Conservation (phyloP, 2,113 vertebrate genomes). For the Tetraodon nigroviridis region DNA sequence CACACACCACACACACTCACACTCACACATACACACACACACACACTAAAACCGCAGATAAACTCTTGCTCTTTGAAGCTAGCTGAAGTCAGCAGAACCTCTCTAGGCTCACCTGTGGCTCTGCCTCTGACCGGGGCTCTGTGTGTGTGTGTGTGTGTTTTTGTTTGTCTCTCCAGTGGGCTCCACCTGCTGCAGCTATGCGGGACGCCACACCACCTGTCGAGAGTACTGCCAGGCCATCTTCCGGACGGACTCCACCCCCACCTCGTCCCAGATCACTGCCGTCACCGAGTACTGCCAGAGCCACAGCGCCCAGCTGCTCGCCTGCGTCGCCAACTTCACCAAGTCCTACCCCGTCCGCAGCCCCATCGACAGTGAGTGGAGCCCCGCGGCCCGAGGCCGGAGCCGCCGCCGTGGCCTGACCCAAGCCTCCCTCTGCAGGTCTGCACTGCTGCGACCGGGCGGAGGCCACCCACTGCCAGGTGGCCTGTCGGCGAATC, state of each 20-base stretch:
- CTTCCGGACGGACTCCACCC: slow-evolving; percentile 96
- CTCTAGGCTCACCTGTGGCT: too few species aligned
- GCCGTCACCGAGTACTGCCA: slow-evolving; percentile 93
- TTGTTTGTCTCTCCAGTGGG: slow-evolving; percentile 80
- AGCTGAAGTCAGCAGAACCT: too few species aligned
- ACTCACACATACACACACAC: not conserved
- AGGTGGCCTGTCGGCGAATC: slow-evolving; percentile 87
- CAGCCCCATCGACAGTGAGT: slow-evolving; percentile 96
- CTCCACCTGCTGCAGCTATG: slow-evolving; percentile 92
- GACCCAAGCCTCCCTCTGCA: slow-evolving; percentile 40
- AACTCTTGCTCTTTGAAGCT: too few species aligned
- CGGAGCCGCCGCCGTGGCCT: not conserved
- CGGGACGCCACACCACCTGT: slow-evolving; percentile 94
- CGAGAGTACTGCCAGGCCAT: slow-evolving; percentile 97
- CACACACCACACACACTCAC: too few species aligned
- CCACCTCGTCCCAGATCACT: slow-evolving; percentile 92
- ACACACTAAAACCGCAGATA: too few species aligned
- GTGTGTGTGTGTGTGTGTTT: not conserved
- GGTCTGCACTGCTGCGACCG: slow-evolving; percentile 96
- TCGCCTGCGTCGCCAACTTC: slow-evolving; percentile 94
- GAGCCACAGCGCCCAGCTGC: slow-evolving; percentile 84
- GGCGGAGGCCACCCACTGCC: slow-evolving; percentile 88
- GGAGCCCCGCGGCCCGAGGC: not conserved
- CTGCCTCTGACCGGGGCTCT: too few species aligned
- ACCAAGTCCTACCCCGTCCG: slow-evolving; percentile 94